Base-by-base conservation (phyloP, 2,113 vertebrate genomes). In the Hyaena hyaena region DNA sequence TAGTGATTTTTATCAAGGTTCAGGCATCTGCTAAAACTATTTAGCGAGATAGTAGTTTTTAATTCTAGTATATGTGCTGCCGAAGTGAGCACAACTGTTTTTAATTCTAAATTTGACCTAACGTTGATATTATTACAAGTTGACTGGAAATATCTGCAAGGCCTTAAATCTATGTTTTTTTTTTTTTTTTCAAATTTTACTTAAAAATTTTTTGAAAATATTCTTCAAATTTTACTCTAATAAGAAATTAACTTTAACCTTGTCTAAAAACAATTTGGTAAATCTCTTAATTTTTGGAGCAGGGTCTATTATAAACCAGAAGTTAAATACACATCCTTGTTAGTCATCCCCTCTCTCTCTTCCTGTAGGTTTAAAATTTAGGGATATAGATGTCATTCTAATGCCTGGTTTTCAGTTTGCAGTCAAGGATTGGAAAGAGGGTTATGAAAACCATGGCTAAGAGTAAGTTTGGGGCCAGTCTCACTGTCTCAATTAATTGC, bases 21-120 rank as follows among this genome's bases (percentile, higher is more conserved):
- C 7, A 71, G 31, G 50, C 66, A 73, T 88, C 45, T 94, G 26
- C 85, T 89, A 65, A 93, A 90, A 73, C n/a, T 95, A 74, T 23
- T 81, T 87, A 85, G 24, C 81, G 4, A 43, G 5, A 24, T 86
- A 92, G 80, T 87, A 93, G 21, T 69, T 94, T 79, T 95, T 96
- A 43, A 50, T 50, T 50, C 50, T 50, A 50, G 50, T 50, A 50
- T 50, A 50, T 50, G 50, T 50, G 50, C 50, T 50, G 2, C 50
- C 3, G 0, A 50, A 50, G 50, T 50, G 50, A 50, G 50, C 50
- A 50, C 50, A 91, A 83, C 84, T 92, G 16, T 68, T 94, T 79
- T 95, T 96, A 33, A 92, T 33, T 82, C 24, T 82, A 71, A 96
- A 84, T 95, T 97, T 95, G 74, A 92, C 26, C 15, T 89, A 86